A percentile compares a stretch with the other conserved stretches of the same genome.
Conservation (phyloP, 1,140 invertebrate genomes). For the Leptinotarsa undecemlineata region DNA sequence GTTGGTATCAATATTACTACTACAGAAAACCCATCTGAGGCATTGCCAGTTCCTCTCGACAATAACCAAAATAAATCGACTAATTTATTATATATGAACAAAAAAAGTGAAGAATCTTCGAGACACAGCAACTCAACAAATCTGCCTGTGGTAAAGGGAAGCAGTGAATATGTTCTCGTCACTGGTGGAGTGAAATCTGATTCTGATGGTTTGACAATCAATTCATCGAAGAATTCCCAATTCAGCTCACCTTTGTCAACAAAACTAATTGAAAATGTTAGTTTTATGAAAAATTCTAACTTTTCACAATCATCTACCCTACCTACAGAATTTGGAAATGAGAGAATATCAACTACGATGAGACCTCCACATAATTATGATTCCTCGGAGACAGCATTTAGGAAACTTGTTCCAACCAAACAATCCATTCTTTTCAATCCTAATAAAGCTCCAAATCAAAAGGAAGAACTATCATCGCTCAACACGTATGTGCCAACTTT, state of each 20-base stretch:
- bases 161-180: not conserved
- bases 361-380: no score
- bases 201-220: not conserved
- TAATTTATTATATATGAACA: not conserved
- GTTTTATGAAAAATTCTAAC: not conserved
- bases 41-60: no score
- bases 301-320: no score
- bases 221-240: not conserved
- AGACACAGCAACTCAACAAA: not conserved
- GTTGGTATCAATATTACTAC: slow-evolving; percentile 36
- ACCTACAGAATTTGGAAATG: no score
- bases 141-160: not conserved
- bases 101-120: slow-evolving; percentile 2
- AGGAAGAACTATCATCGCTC: not conserved
- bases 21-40: not conserved
- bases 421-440: no score
- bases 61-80: no score
- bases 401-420: no score
- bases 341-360: no score
- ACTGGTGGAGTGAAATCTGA: not conserved
- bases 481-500: not conserved
- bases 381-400: no score
- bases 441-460: not conserved
- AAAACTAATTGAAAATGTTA: not conserved
- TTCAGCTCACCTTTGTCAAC: not conserved